Evolutionary conservation across 2,888 invertebrate species (phyloP), one percentile per base, ranked within the genome.

Genomic region (Acleris emargana): DNA sequence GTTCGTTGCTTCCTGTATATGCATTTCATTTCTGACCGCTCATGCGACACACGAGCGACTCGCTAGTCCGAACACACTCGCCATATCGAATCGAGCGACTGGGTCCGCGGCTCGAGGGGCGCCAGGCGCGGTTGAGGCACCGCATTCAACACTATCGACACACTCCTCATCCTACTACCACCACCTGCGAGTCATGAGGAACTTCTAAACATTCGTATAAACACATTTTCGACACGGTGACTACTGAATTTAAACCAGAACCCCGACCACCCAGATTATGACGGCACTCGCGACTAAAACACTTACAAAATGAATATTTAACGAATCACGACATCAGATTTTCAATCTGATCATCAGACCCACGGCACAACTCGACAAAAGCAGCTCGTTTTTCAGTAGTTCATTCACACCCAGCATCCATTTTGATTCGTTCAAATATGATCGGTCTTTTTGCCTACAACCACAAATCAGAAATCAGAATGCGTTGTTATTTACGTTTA

Each of bases 11-110:
- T 92, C 93, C 91, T 93, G 93, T 93, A 94, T 94, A 94, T 94
- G 94, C 94, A 94, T 94, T 90, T 94, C 94, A 94, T 94, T 91
- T 90, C 93, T 90, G 85, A 91, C 87, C 87, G 89, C 89, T 91
- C 86, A 91, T 84, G 85, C 88, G 84, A 85, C 82, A 87, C 85
- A 87, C 87, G 87, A 92, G 87, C 90, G 82, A 88, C 83, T 86
- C 82, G 80, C 84, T 83, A 92, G 87, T 88, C 86, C 84, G 82
- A 86, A 82, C 78, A 79, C 80, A 84, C 81, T 87, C 86, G 88
- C 88, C 91, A 93, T 88, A 88, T 87, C 87, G 88, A 82, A 82
- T 80, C 80, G 76, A 85, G 72, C 78, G 77, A 76, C 73, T 72
- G 77, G 75, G 80, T 83, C 84, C 78, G 80, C 80, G 80, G 82